Evolutionary conservation across 1,140 invertebrate species (phyloP).

Genomic region (Coboldia fuscipes): DNA sequence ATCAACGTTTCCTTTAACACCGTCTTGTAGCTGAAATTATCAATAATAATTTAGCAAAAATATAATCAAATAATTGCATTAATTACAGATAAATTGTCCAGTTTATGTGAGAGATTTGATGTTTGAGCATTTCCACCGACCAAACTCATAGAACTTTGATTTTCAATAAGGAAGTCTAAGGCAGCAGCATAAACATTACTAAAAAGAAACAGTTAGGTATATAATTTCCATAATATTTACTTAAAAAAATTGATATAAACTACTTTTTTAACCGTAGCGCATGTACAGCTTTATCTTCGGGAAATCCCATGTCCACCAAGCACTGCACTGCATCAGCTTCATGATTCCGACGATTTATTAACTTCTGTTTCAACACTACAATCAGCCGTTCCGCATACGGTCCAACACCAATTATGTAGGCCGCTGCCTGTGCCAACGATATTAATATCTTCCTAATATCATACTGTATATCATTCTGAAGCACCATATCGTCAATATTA

Average conservation of each 20-base stretch:
- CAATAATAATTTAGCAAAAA: background rate
- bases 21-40: background rate
- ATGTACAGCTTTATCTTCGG: slow-evolving; percentile 11
- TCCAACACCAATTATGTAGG: slow-evolving; percentile 14
- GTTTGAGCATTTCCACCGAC: no score
- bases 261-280: slow-evolving; percentile 12
- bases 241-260: background rate
- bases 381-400: slow-evolving; percentile 18
- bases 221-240: background rate
- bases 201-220: background rate
- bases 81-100: background rate
- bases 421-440: slow-evolving; percentile 17
- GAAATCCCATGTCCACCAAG: slow-evolving; percentile 19
- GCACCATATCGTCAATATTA: slow-evolving; percentile 19
- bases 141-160: slow-evolving; percentile 7
- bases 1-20: slow-evolving; percentile 14
- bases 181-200: slow-evolving; percentile 14
- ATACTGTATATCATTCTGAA: slow-evolving; percentile 20
- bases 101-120: background rate
- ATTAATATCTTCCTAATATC: slow-evolving; percentile 20
- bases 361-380: slow-evolving; percentile 17
- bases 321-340: slow-evolving; percentile 17
- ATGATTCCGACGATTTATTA: slow-evolving; percentile 15
- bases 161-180: slow-evolving; percentile 17
- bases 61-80: background rate